Percentiles rank a stretch among this genome's conserved stretches.
Conservation (phyloP, 2,888 invertebrate genomes). For the Diarsia mendica region DNA sequence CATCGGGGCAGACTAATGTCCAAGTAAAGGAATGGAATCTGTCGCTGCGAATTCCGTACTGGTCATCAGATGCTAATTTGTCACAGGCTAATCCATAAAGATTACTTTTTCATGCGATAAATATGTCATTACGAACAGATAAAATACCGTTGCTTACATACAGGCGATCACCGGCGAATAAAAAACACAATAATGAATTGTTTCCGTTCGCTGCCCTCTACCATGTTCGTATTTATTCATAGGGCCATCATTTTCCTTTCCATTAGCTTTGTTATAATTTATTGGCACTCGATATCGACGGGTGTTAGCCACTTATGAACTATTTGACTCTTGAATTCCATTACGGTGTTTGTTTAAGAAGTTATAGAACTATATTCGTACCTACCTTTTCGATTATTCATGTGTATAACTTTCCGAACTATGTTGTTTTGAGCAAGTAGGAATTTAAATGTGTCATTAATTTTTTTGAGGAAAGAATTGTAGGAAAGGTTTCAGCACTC, state of each 20-base stretch:
- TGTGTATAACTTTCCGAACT: not conserved
- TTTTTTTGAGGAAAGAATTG: not conserved
- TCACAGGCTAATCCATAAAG: slow-evolving; percentile 69
- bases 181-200: slow-evolving; percentile 35
- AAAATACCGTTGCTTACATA: slow-evolving; percentile 47
- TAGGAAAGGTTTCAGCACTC: not conserved
- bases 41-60: not conserved
- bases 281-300: slow-evolving; percentile 33
- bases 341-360: slow-evolving; percentile 25
- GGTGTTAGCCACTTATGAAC: slow-evolving; percentile 25
- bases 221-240: slow-evolving; percentile 27
- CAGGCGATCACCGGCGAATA: slow-evolving; percentile 20
- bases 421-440: not conserved
- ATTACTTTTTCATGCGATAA: slow-evolving; percentile 69
- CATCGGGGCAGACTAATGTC: slow-evolving; percentile 6
- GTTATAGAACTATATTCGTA: slow-evolving; percentile 8
- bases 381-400: not conserved
- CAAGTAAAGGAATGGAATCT: not conserved
- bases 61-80: slow-evolving; percentile 63
- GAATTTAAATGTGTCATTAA: not conserved
- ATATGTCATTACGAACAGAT: slow-evolving; percentile 60
- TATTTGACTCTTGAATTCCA: slow-evolving; percentile 32
- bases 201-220: slow-evolving; percentile 12
- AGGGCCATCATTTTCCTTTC: slow-evolving; percentile 30
- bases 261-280: slow-evolving; percentile 33